Evolutionary conservation across 2,113 vertebrate species (phyloP).

Genomic region (Lophotis ruficrista): DNA sequence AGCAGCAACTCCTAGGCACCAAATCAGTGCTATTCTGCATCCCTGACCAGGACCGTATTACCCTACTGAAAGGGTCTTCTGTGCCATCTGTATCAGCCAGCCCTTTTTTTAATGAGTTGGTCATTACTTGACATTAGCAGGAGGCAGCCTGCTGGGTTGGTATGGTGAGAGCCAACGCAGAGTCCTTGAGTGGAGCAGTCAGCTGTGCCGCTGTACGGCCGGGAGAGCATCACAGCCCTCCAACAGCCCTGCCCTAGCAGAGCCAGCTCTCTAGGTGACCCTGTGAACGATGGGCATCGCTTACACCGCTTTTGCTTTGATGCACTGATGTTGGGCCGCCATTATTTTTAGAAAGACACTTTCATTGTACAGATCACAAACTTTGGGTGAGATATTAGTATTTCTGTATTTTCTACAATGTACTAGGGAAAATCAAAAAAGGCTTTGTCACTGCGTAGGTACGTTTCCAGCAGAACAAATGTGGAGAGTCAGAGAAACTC

Average conservation of each 20-base stretch:
- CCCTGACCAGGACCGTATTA: not conserved
- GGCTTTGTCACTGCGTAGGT: not conserved
- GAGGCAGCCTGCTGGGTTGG: not conserved
- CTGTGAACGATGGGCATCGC: not conserved
- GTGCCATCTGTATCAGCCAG: not conserved
- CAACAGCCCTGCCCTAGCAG: not conserved
- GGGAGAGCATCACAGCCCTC: not conserved
- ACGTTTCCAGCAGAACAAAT: not conserved
- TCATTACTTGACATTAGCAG: not conserved
- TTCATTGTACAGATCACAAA: not conserved
- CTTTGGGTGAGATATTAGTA: not conserved
- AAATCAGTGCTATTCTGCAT: not conserved
- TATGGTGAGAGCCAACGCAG: fast-evolving
- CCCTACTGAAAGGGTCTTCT: not conserved
- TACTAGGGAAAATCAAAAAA: not conserved
- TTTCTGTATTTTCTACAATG: not conserved
- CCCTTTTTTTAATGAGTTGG: not conserved
- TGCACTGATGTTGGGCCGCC: too few relatives aligned
- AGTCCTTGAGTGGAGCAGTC: not conserved
- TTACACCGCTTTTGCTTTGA: not conserved
- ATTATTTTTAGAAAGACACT: not conserved
- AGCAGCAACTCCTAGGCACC: not conserved
- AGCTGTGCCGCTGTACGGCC: not conserved
- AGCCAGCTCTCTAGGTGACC: not conserved
- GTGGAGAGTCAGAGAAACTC: not conserved